Base-by-base conservation (phyloP, 1,140 invertebrate genomes). In the Anthonomus grandis region DNA sequence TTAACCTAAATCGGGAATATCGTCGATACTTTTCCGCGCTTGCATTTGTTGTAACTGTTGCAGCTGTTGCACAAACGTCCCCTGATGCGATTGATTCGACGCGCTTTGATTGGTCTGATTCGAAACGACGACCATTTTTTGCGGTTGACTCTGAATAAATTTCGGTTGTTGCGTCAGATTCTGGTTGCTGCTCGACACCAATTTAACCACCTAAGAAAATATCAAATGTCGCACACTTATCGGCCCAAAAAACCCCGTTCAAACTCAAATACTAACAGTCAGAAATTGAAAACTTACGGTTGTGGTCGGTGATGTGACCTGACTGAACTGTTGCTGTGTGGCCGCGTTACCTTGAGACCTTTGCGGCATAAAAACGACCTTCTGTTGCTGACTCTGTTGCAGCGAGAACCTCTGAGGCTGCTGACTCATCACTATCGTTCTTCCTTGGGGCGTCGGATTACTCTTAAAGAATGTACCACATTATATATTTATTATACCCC, bases 1-100 rank as follows among this genome's bases (percentile, higher is more conserved):
- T 76, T 74, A 79, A 55, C 75, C 76, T 57, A 80, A 75, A 64
- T 80, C 78, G 1, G 78, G 78, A 34, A 80, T 67, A 69, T 80
- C 78, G 59, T 80, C 78, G 13, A 80, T 68, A 19, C 38, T 18
- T 63, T 77, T 76, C 0, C 75, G 76, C 57, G 75, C 31, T 39
- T 60, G 59, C 12, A 41, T 74, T n/a, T 72, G 76, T 56, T 71
- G 75, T 51, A 44, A 38, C 62, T 27, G 13, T 49, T 53, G 55
- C 31, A 49, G 17, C 49, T 59, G 59, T 44, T 62, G 60, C 5
- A 55, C 25, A 8, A 54, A 12, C 15, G 36, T 55, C 1, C 42
- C 44, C 24, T 42, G 38, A 2, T 55, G 52, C 2, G 9, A 24
- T 23, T 54, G 51, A 13, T 38, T 12, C 15, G 18, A 27, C 4